Conservation (phyloP, 2,888 invertebrate genomes). For the Drosophila anomelani region DNA sequence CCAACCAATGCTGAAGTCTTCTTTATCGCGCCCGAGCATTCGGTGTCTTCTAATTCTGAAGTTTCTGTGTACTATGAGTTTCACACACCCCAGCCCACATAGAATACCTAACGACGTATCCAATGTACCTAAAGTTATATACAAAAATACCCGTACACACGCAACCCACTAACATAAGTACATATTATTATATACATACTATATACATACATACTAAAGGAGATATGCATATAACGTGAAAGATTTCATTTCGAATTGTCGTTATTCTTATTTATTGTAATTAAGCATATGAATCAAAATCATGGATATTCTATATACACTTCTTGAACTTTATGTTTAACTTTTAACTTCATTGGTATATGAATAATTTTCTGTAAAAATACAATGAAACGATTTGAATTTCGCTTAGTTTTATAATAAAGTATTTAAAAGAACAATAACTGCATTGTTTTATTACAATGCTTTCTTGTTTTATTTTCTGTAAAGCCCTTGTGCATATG, state of each 20-base stretch:
- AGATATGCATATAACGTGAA: slow-evolving; percentile 42
- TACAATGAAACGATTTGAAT: slow-evolving; percentile 57
- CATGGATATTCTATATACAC: slow-evolving; percentile 29
- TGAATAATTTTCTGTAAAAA: slow-evolving; percentile 69
- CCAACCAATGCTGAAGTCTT: slow-evolving; percentile 17
- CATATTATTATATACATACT: slow-evolving; percentile 37
- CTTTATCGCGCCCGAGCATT: slow-evolving; percentile 14
- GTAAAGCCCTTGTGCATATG: no score
- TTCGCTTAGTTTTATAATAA: slow-evolving; percentile 72
- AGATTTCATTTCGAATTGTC: slow-evolving; percentile 57
- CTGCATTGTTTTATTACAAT: no score
- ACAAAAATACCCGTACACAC: slow-evolving; percentile 45
- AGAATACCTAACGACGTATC: slow-evolving; percentile 68
- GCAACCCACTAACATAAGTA: slow-evolving; percentile 43
- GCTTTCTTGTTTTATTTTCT: no score
- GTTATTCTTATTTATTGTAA: slow-evolving; percentile 73
- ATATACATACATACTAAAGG: slow-evolving; percentile 24
- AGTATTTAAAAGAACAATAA: slow-evolving; percentile 43
- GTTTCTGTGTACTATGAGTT: slow-evolving; percentile 14
- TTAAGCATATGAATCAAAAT: slow-evolving; percentile 60
- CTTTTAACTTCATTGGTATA: slow-evolving; percentile 55
- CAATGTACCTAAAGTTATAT: slow-evolving; percentile 67
- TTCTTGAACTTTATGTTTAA: slow-evolving; percentile 45
- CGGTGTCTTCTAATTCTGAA: slow-evolving; percentile 19
- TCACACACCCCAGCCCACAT: slow-evolving; percentile 37